A percentile compares a stretch with the other conserved stretches of the same genome.
These are phyloP conservation scores for Chrysomallon squamiferum DNA, from an alignment of 1,140 invertebrate genomes.

Conservation along the genomic window DNA sequence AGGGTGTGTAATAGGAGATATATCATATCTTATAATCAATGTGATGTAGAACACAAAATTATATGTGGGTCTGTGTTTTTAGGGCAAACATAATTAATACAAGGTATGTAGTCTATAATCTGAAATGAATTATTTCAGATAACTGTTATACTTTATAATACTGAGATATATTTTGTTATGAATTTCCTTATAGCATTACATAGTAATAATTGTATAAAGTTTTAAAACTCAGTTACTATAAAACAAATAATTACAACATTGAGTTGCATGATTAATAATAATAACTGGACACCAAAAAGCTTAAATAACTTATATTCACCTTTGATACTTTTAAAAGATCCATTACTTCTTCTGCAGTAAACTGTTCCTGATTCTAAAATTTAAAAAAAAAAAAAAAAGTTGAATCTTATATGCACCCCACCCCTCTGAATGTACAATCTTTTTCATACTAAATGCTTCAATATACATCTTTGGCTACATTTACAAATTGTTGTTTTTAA, in stretches of 20 bases:
- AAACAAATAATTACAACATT: too few relatives aligned
- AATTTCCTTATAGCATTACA: too few relatives aligned
- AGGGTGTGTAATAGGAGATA: not conserved
- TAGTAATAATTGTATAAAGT: too few relatives aligned
- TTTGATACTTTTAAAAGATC: slow-evolving; percentile 43
- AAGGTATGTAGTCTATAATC: not conserved
- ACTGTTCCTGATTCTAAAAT: slow-evolving; percentile 34
- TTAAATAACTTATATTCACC: too few relatives aligned
- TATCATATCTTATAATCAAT: not conserved
- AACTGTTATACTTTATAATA: not conserved
- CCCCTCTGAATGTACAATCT: not conserved
- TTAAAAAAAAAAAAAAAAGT: not conserved
- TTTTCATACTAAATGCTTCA: too few relatives aligned
- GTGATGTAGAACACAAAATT: not conserved
- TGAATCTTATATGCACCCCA: not conserved
- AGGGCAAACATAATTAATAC: too few relatives aligned
- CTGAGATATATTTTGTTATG: too few relatives aligned
- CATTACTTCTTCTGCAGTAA: slow-evolving; percentile 39
- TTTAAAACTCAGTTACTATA: too few relatives aligned
- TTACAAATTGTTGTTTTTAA: too few relatives aligned
- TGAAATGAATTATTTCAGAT: not conserved
- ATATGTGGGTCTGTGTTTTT: not conserved
- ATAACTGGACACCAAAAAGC: too few relatives aligned
- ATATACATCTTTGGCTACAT: too few relatives aligned
- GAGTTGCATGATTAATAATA: too few relatives aligned